Percentiles rank a stretch among this genome's conserved stretches.
phyloP scores from a whole-genome alignment of 2,888 invertebrate species.

The Didymodactylos carnosus region DNA sequence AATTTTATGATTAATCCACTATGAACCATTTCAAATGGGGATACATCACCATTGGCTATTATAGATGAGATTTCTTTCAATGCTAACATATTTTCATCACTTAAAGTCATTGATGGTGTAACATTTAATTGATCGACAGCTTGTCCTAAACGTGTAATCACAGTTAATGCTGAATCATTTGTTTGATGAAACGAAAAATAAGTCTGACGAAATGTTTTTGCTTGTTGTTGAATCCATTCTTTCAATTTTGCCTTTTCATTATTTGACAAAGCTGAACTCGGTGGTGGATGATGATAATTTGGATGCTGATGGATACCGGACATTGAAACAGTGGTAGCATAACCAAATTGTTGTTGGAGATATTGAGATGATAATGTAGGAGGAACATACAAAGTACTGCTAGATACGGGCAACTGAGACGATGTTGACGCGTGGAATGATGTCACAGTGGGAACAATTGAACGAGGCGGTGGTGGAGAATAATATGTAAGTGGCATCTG shows the following conservation, averaged over 20 bases:
- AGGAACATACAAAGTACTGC: background rate
- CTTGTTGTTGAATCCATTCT: constrained; percentile 8
- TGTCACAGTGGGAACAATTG: too few species aligned
- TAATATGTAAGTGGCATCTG: too few species aligned
- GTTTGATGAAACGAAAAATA: background rate
- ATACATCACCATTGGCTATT: constrained; percentile 55
- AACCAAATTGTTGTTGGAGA: background rate
- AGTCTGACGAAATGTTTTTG: background rate
- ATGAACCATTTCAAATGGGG: constrained; percentile 93
- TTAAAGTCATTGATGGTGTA: constrained; percentile 5
- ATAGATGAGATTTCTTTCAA: constrained; percentile 37
- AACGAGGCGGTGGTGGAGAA: too few species aligned
- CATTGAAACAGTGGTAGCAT: background rate
- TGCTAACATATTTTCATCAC: constrained; percentile 22
- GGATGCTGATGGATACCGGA: background rate
- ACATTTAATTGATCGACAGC: background rate
- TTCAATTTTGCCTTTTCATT: background rate
- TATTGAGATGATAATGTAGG: too few species aligned
- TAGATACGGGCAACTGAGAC: too few species aligned
- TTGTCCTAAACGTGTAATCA: background rate
- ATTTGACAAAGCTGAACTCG: background rate
- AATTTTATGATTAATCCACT: constrained; percentile 76
- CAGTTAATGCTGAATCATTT: background rate
- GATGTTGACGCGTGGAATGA: too few species aligned
- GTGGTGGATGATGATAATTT: background rate